phyloP scores from a whole-genome alignment of 64 coral and sea anemone species.

The Stichodactyla mertensii region DNA sequence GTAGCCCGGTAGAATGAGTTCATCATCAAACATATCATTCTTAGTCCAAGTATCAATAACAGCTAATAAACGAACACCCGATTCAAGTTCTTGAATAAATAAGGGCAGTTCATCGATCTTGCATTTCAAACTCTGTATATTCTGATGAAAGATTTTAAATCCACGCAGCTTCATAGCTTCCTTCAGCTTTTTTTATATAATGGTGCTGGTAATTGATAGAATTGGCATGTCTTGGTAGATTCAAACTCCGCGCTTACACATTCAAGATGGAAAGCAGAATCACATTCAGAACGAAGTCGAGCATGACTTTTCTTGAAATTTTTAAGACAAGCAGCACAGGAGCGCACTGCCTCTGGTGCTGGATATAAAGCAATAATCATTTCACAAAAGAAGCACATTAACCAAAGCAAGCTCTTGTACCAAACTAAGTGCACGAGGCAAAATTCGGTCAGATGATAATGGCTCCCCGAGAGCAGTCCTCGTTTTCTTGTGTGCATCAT shows the following conservation, averaged over 20 bases:
- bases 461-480: not conserved
- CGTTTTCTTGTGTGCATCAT: not conserved
- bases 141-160: not conserved
- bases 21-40: conserved; percentile 6
- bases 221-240: conserved; percentile 9
- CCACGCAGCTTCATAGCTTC: not conserved
- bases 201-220: not conserved
- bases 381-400: conserved; percentile 20
- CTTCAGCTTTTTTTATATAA: not conserved
- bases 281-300: conserved; percentile 4
- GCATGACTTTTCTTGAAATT: conserved; percentile 31
- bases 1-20: conserved; percentile 27
- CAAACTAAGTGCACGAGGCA: not conserved
- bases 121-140: not conserved
- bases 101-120: not conserved
- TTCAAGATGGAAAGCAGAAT: conserved; percentile 24
- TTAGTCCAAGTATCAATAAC: conserved; percentile 52
- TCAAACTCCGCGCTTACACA: conserved; percentile 27
- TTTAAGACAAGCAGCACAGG: conserved; percentile 29
- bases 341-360: conserved; percentile 2
- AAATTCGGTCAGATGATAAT: not conserved
- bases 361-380: conserved; percentile 23
- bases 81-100: not conserved
- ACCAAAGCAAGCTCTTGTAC: conserved; percentile 13
- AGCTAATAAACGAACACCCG: conserved; percentile 2